These are phyloP conservation scores for Heliconius erato DNA, from an alignment of 2,888 invertebrate species.

Conservation along the genomic window DNA sequence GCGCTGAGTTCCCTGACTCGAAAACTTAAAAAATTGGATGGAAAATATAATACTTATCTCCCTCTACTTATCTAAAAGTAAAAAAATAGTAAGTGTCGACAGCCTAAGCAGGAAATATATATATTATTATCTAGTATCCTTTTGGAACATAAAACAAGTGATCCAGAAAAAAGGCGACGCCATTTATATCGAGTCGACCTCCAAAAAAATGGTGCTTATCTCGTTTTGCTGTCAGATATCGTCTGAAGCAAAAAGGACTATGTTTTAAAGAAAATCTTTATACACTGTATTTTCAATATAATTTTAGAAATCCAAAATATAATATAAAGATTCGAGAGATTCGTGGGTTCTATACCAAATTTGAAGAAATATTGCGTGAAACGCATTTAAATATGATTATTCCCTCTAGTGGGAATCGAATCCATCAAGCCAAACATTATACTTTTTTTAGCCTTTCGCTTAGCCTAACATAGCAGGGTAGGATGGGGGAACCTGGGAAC, in stretches of 20 bases:
- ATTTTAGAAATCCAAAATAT: neutral
- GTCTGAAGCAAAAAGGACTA: slow-evolving; percentile 3
- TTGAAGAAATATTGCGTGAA: too few relatives aligned
- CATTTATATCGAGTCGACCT: slow-evolving; percentile 8
- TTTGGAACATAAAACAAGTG: neutral
- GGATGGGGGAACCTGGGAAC: too few relatives aligned
- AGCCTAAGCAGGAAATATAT: neutral
- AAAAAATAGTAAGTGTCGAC: neutral
- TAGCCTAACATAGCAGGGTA: too few relatives aligned
- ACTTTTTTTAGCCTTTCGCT: too few relatives aligned
- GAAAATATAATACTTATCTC: neutral
- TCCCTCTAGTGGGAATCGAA: too few relatives aligned
- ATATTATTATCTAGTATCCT: neutral
- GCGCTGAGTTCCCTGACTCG: too few relatives aligned
- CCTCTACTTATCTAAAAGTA: neutral
- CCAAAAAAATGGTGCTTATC: slow-evolving; percentile 1
- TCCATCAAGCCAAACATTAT: too few relatives aligned
- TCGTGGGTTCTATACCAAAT: too few relatives aligned
- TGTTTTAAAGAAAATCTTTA: neutral
- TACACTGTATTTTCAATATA: neutral
- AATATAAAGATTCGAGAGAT: too few relatives aligned
- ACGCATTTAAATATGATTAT: too few relatives aligned
- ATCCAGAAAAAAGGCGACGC: slow-evolving; percentile 6
- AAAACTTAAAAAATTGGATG: too few relatives aligned
- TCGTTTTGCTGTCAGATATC: neutral